Percentiles rank a stretch among this genome's conserved stretches.
phyloP scores from a whole-genome alignment of 2,797 vertebrate genomes.

The Anniella stebbinsi region DNA sequence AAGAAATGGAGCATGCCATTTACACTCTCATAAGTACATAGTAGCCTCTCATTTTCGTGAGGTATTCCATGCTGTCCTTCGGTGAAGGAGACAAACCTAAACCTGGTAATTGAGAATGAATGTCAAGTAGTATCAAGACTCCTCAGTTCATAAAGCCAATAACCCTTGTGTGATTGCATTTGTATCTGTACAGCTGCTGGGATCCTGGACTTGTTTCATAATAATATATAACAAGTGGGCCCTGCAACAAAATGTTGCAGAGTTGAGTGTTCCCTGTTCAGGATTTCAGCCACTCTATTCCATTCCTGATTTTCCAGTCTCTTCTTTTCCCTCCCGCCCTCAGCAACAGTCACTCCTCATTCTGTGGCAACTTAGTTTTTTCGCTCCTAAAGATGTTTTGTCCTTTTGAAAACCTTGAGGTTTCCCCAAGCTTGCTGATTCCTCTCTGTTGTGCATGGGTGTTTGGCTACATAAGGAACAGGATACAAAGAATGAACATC shows the following conservation, averaged over 20 bases:
- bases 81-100: constrained; percentile 67
- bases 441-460: neutral
- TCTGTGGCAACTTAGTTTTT: neutral
- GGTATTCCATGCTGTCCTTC: constrained; percentile 70
- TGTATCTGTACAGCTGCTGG: constrained; percentile 73
- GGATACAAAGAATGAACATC: neutral
- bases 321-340: neutral
- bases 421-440: neutral
- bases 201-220: constrained; percentile 59
- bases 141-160: constrained; percentile 71
- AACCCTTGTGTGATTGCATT: constrained; percentile 74
- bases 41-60: constrained; percentile 72
- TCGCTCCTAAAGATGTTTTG: neutral
- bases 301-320: neutral
- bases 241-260: neutral
- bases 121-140: constrained; percentile 77
- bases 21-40: constrained; percentile 34
- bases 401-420: neutral
- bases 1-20: constrained; percentile 59
- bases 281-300: neutral
- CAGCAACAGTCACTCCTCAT: neutral
- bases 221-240: constrained; percentile 36
- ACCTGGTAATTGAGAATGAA: constrained; percentile 75
- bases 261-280: neutral
- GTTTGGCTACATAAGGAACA: neutral